Evolutionary conservation across 2,113 vertebrate genomes (phyloP), one percentile per base, ranked within the genome.

Genomic region (Tupaia tana): DNA sequence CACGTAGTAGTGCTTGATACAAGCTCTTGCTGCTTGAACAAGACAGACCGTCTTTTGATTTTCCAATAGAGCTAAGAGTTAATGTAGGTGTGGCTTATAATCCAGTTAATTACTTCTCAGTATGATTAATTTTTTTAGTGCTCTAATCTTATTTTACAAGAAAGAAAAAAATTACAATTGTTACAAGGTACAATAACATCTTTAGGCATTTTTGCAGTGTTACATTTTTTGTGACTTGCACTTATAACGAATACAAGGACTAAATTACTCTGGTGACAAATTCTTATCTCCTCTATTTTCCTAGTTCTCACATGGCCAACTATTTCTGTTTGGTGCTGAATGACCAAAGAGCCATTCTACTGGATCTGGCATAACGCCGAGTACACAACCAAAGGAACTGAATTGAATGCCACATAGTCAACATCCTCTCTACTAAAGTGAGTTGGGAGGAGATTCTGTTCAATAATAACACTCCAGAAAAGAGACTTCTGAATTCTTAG

Each of bases 101-200:
- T 67, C 74, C 71, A 89, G 34, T 90, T 77, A 70, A 79, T 15
- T 75, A 67, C 43, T 86, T 95, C 54, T 29, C 43, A 89, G 24
- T 74, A 80, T 90, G 88, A 94, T 81, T 89, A 73, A 93, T 66
- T 58, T 92, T 71, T 86, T 97, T 66, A 63, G 2, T 86, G 87
- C 52, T 78, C 85, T 93, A 95, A 92, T 92, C 79, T 89, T 73
- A 64, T 43, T 95, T 96, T 91, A 96, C 19, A 61, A 2, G 64
- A 94, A 67, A 96, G 67, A 86, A 89, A 71, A 95, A 95, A 81
- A 86, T 79, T 61, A 43, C 7, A 34, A 31, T 74, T 90, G 79
- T 89, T 91, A 77, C 19, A 58, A 92, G 64, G 89, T 58, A 94
- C 0, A 90, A 22, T 86, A 74, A 69, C 79, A 81, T 89, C 83